phyloP scores from a whole-genome alignment of 2,797 vertebrate genomes.

The Enteromius fasciolatus region DNA sequence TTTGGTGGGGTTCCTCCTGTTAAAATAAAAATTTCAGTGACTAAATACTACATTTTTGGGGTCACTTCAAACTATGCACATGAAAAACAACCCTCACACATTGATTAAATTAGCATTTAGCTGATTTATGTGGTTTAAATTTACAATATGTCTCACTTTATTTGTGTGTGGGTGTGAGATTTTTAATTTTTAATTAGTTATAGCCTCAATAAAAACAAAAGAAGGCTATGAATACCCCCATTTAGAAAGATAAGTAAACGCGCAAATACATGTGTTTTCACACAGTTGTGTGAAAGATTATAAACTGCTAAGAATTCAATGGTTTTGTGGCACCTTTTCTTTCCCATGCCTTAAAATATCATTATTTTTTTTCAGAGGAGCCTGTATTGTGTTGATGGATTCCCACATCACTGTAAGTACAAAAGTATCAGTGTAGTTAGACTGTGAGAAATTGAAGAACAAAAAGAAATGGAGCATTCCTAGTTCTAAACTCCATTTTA shows the following conservation, averaged over 20 bases:
- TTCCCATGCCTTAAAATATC: constrained; percentile 10
- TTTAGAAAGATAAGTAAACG: neutral
- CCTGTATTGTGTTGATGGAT: constrained; percentile 25
- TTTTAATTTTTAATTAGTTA: neutral
- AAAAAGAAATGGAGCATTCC: neutral
- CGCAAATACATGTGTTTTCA: accelerated
- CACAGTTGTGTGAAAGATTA: constrained; percentile 4
- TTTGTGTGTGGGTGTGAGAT: neutral
- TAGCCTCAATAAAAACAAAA: neutral
- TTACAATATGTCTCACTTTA: no score
- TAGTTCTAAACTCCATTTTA: neutral
- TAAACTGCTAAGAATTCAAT: neutral
- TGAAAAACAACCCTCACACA: no score
- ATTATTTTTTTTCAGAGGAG: constrained; percentile 19
- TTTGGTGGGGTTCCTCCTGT: no score
- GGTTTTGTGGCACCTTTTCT: neutral
- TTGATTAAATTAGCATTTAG: neutral
- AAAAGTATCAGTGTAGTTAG: neutral
- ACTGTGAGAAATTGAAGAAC: constrained; percentile 23
- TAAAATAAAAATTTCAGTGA: no score
- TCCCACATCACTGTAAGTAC: constrained; percentile 15
- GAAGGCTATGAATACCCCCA: neutral
- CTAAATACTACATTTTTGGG: no score
- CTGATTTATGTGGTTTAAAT: no score
- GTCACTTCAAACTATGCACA: no score